Evolutionary conservation across 2,113 vertebrate species (phyloP), one percentile per base, ranked within the genome.

Genomic region (Rhinoderma darwinii): DNA sequence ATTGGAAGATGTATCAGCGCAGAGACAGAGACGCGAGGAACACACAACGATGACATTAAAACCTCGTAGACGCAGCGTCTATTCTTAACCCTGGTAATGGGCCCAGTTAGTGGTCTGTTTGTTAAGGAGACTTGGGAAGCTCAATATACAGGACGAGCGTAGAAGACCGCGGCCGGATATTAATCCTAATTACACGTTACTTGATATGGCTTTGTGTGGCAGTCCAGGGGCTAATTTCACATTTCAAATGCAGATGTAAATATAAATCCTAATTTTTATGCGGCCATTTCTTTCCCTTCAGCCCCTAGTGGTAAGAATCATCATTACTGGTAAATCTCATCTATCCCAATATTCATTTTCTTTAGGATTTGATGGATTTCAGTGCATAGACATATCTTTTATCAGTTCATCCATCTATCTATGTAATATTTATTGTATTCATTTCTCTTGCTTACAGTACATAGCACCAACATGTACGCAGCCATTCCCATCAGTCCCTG

Each of bases 21-120:
- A 81, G 35, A 81, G 77, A 81, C 51, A 54, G 68, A 86, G 77
- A 68, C 25, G 68, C 79, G 75, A 72, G 47, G 79, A 75, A 59
- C 77, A 17, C 41, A 59, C 59, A 82, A 86, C 47, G 88, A 87
- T 39, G 27, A 79, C 84, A 61, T 86, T 8, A 7, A 51, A 85
- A 63, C 27, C 88, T 0, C 77, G 9, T 25, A 72, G 86, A 15
- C 14, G 86, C 77, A 56, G n/a, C 25, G 47, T 82, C 77, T 59
- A 83, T 0, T n/a, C 59, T n/a, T 5, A 78, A 75, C 54, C 50
- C 0, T 0, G 1, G 0, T 12, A 82, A 77, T 85, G 0, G 50
- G 83, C 0, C 27, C 35, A 7, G 20, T 1, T 0, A 79, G 68
- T 44, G 86, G 61, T 82, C 18, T 75, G 74, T 41, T 68, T 80